These are phyloP conservation scores for Eupsilia transversa DNA, from an alignment of 2,888 invertebrate species.

Conservation along the genomic window DNA sequence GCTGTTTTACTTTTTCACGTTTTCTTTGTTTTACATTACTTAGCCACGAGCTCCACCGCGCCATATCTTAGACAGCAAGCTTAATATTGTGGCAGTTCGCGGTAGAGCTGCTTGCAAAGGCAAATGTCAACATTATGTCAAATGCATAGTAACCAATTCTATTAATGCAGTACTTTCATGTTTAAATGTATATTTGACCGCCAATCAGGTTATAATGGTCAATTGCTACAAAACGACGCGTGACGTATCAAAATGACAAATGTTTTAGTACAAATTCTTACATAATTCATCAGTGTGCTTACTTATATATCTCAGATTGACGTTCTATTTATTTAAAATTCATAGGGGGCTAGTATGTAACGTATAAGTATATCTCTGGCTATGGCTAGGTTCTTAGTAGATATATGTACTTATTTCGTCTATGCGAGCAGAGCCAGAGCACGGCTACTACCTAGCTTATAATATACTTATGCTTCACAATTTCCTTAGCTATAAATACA, in stretches of 20 bases:
- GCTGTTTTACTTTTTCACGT: too few relatives aligned
- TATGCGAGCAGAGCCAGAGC: background rate
- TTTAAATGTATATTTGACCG: background rate
- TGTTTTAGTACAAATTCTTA: background rate
- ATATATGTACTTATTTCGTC: too few relatives aligned
- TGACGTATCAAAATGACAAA: background rate
- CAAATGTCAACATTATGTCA: constrained; percentile 9
- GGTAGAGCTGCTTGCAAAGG: background rate
- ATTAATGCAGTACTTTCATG: background rate
- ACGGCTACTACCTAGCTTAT: background rate
- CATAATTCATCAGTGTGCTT: background rate
- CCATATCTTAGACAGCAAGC: background rate
- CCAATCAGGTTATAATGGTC: background rate
- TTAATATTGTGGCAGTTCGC: background rate
- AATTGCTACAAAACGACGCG: background rate
- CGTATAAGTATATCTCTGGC: background rate
- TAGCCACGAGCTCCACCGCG: too few relatives aligned
- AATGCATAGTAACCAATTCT: background rate
- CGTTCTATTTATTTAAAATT: background rate
- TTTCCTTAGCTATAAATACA: constrained; percentile 44
- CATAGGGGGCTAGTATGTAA: too few relatives aligned
- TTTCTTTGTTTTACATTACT: too few relatives aligned
- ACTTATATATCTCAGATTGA: too few relatives aligned
- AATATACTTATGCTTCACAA: constrained; percentile 29
- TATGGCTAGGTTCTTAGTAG: background rate